Conservation (phyloP, 2,797 vertebrate genomes). For the Hoplostethus atlanticus region DNA sequence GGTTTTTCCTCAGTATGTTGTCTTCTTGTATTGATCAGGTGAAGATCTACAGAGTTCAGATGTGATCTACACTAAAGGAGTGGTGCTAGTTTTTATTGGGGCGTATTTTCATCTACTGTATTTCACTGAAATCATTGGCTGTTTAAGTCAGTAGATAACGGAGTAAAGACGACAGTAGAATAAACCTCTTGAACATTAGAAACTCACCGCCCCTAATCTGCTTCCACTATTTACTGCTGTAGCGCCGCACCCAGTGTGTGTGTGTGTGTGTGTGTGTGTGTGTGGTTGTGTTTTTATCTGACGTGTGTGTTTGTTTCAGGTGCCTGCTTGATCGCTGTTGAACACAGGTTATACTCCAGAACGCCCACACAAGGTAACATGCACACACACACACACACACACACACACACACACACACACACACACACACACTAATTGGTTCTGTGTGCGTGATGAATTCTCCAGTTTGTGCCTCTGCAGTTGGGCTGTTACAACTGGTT, state of each 20-base stretch:
- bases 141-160: no score
- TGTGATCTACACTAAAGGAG: no score
- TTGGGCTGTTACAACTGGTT: slow-evolving; percentile 19
- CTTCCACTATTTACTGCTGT: no score
- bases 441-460: slow-evolving; percentile 30
- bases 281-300: neutral
- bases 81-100: no score
- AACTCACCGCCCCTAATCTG: no score
- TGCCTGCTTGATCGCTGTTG: slow-evolving; percentile 23
- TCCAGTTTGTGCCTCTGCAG: slow-evolving; percentile 22
- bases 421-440: slow-evolving; percentile 6
- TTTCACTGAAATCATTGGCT: no score
- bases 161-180: no score
- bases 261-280: neutral
- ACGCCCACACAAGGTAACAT: slow-evolving; percentile 14
- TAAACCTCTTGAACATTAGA: no score
- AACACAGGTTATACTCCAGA: slow-evolving; percentile 22
- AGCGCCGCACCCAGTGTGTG: accelerated
- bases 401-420: neutral
- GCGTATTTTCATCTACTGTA: no score
- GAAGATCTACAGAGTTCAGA: no score
- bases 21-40: no score
- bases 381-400: slow-evolving; percentile 5
- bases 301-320: slow-evolving; percentile 42
- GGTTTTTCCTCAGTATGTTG: no score